Conservation (phyloP, 2,888 invertebrate species). For the Sisyra nigra region DNA sequence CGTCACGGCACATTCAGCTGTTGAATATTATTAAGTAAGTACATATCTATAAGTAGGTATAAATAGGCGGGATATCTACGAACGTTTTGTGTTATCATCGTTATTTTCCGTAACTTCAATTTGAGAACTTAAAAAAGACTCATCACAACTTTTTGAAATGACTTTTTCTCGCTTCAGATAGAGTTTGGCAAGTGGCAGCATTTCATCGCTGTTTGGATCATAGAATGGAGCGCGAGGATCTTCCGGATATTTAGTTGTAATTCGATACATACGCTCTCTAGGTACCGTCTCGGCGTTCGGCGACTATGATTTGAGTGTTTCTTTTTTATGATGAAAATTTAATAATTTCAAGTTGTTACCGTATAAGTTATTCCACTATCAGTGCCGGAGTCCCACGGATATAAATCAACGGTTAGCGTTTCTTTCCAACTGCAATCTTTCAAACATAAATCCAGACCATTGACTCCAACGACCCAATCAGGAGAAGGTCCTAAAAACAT, state of each 20-base stretch:
- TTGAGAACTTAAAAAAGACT: constrained; percentile 38
- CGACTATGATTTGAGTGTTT: constrained; percentile 34
- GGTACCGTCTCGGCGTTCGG: constrained; percentile 62
- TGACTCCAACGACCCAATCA: constrained; percentile 95
- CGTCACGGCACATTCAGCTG: constrained; percentile 67
- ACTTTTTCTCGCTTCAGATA: constrained; percentile 60
- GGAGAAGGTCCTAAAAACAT: constrained; percentile 77
- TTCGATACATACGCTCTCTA: constrained; percentile 70
- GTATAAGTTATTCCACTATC: constrained; percentile 85
- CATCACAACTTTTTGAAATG: constrained; percentile 58
- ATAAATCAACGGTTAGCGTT: constrained; percentile 64
- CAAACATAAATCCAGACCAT: constrained; percentile 72
- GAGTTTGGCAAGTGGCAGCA: constrained; percentile 74
- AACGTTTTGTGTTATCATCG: constrained; percentile 50
- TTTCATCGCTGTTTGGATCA: constrained; percentile 44
- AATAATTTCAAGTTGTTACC: constrained; percentile 32
- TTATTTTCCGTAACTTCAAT: constrained; percentile 49
- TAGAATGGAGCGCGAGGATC: constrained; percentile 89
- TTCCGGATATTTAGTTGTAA: constrained; percentile 82
- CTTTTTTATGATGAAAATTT: background rate
- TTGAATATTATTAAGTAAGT: constrained; percentile 2
- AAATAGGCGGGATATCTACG: background rate
- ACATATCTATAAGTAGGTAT: background rate
- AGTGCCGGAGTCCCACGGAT: constrained; percentile 92
- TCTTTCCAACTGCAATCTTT: constrained; percentile 87